Evolutionary conservation across 1,140 invertebrate species (phyloP), one percentile per base, ranked within the genome.

Genomic region (Antheraea mylitta): DNA sequence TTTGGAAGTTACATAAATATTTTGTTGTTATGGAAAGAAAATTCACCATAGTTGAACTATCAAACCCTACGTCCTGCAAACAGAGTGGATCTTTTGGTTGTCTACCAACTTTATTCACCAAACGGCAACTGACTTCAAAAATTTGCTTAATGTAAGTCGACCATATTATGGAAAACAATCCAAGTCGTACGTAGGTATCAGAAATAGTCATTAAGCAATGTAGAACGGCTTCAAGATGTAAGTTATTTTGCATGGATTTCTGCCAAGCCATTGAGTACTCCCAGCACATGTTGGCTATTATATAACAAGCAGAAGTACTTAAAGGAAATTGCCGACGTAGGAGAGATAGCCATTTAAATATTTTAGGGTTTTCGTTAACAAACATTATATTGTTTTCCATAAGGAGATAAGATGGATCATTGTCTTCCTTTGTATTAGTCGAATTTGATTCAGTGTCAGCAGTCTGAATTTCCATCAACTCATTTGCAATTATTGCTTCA

Each of bases 71-170:
- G 74, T 96, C 95, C 85, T 96, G 96, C 48, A 94, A 86, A 74
- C 95, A 96, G 53, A 98, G 92, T 74, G 96, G 94, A 80, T 98
- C 97, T 89, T 97, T 98, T 0, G 97, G 97, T 66, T 97, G 88
- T 91, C 96, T 97, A 11, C 97, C 97, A 11, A 96, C 95, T 92
- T 98, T 98, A 76, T 98, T 97, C 58, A 98, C 96, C 2, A 99
- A 90, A 78, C 96, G 95, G 19, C 95, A 95, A 19, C 94, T 92
- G 0, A 94, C 91, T 91, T 97, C 96, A 81, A 98, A 95, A 30
- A 94, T 92, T 80, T 96, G 95, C 78, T 95, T 95, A 22, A 98
- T 87, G 80, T 97, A 97, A 66, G 96, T 96, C 63, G 96, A 96
- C 98, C 98, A 99, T 71, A 98, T 93, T 78, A 99, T 94, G 70